Percentiles rank a stretch among this genome's conserved stretches.
Evolutionary conservation across 2,797 vertebrate genomes (phyloP).

Genomic region (Hafferia zeledoni): DNA sequence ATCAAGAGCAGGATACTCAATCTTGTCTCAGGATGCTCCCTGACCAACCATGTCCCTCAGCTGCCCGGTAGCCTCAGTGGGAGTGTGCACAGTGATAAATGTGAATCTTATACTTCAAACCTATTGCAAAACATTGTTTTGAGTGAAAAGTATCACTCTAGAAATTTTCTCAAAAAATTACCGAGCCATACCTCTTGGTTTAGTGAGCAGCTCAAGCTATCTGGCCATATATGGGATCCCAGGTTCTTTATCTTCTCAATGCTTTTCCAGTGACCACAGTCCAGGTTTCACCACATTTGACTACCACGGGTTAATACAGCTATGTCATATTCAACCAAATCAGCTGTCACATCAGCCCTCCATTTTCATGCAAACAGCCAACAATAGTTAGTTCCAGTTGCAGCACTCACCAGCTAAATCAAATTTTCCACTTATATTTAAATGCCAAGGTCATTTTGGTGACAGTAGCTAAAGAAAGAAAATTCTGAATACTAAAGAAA

Average conservation of each 20-base stretch:
- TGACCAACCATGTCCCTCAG: background rate
- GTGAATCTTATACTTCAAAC: background rate
- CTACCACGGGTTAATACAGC: background rate
- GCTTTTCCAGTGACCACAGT: background rate
- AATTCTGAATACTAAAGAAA: background rate
- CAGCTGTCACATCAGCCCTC: conserved; percentile 27
- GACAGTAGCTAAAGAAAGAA: background rate
- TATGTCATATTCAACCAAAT: background rate
- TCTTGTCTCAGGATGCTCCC: background rate
- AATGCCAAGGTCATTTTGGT: background rate
- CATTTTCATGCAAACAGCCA: background rate
- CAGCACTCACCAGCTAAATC: background rate
- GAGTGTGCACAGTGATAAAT: background rate
- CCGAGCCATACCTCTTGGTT: background rate
- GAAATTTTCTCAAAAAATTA: background rate
- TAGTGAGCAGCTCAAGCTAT: background rate
- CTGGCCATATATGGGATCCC: background rate
- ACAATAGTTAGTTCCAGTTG: conserved; percentile 25
- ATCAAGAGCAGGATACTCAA: background rate
- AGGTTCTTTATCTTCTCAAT: background rate
- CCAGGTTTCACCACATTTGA: background rate
- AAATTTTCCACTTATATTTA: background rate
- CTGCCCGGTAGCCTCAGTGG: background rate
- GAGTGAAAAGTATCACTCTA: background rate
- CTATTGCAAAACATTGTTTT: background rate